Percentiles rank a stretch among this genome's conserved stretches.
phyloP scores from a whole-genome alignment of 2,113 vertebrate species.

The Scalopus aquaticus region DNA sequence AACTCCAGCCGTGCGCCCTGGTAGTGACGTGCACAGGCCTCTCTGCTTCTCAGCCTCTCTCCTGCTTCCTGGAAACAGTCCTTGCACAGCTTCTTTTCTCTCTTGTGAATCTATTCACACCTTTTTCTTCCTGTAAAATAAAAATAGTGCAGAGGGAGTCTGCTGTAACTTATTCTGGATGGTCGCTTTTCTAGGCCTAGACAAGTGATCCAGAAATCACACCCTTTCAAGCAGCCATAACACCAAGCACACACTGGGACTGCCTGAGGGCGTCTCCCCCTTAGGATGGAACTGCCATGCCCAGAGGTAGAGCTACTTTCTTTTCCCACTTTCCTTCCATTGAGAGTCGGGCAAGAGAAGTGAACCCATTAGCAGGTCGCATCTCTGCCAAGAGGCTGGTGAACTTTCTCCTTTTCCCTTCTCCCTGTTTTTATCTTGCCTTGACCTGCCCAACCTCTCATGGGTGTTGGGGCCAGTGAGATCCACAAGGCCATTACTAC shows the following conservation, averaged over 20 bases:
- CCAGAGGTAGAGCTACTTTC: accelerated
- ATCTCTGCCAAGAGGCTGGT: not conserved
- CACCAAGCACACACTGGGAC: not conserved
- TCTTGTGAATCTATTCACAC: not conserved
- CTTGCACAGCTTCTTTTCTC: not conserved
- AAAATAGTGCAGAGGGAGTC: not conserved
- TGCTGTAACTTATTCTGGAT: not conserved
- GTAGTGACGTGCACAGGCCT: not conserved
- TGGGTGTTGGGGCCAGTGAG: not conserved
- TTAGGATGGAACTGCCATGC: accelerated
- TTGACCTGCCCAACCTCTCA: not conserved
- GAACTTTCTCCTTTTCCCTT: not conserved
- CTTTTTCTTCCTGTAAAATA: not conserved
- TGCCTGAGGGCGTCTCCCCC: not conserved
- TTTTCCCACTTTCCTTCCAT: not conserved
- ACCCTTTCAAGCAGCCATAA: not conserved
- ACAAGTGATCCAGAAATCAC: not conserved
- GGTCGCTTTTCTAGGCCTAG: not conserved
- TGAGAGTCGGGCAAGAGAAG: not conserved
- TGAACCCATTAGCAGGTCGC: accelerated
- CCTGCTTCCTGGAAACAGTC: not conserved
- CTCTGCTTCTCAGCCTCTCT: not conserved
- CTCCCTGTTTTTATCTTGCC: not conserved
- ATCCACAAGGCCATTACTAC: not conserved
- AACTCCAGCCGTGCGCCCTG: not conserved